Base-by-base conservation (phyloP, 2,113 vertebrate species). In the Dryoscopus gambensis region DNA sequence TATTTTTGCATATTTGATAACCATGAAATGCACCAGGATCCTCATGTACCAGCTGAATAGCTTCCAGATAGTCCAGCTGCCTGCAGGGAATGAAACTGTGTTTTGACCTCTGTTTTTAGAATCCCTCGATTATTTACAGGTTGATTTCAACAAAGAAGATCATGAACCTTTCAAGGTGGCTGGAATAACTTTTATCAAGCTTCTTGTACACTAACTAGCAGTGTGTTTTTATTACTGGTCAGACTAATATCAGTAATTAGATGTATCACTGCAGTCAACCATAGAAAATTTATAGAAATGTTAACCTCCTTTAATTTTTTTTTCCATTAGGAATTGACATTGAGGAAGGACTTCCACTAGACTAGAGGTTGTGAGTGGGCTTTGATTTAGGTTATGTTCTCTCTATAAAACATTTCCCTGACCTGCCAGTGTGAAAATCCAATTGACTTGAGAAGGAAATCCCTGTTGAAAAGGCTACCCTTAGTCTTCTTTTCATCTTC, bases 401-500 rank as follows among this genome's bases (percentile, higher is more conserved):
- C n/a, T 65, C 57, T 76, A 19, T 37, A 67, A 22, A 65, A n/a
- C 24, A 80, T 21, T 77, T 80, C 35, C 30, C 68, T 74, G 63
- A 83, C 50, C 37, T 68, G 27, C 39, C 75, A 86, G 28, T 60
- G n/a, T 87, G 70, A 47, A 96, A 96, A 95, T 88, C 53, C 75
- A 73, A 50, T 57, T 59, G 59, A 93, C 39, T 94, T 77, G 42
- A 88, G 64, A 73, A 83, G 33, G n/a, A 94, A 93, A 79, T 62
- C 42, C 20, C 59, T 62, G 30, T 30, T 77, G 79, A 88, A 91
- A 93, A 93, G 59, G 13, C 50, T 24, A 92, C 39, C 8, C 15
- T 74, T 80, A 56, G 46, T 35, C 59, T 64, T 69, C 67, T 62
- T 92, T 96, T 90, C 79, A 89, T 86, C 86, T 96, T 89, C 91